Percentiles rank a stretch among this genome's conserved stretches.
Conservation (phyloP, 2,797 vertebrate species). For the Hydrocynus forskahlii region DNA sequence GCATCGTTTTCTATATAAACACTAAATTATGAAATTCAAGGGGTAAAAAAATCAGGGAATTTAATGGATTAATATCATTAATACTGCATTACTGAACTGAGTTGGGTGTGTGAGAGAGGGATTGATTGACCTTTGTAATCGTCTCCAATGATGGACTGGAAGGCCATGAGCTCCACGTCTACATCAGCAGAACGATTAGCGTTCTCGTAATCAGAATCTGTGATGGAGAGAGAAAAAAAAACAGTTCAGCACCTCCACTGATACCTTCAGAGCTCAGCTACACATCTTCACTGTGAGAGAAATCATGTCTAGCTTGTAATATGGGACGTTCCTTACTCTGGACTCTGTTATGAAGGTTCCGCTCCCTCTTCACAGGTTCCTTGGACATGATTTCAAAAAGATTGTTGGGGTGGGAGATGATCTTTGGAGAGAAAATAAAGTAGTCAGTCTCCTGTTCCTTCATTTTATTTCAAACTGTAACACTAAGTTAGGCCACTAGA, state of each 20-base stretch:
- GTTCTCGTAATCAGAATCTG: slow-evolving; percentile 80
- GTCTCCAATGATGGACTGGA: slow-evolving; percentile 79
- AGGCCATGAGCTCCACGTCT: slow-evolving; percentile 81
- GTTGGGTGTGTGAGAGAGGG: too few species aligned
- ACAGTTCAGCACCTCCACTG: neutral
- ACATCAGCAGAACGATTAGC: slow-evolving; percentile 76
- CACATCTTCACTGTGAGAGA: neutral
- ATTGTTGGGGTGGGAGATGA: slow-evolving; percentile 82
- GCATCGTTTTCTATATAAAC: too few species aligned
- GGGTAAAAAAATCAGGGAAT: too few species aligned
- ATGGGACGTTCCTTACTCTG: slow-evolving; percentile 75
- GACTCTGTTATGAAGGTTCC: slow-evolving; percentile 80
- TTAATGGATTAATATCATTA: too few species aligned
- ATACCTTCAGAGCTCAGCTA: neutral
- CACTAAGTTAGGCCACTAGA: too few species aligned
- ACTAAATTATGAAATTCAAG: too few species aligned
- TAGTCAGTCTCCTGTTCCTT: neutral
- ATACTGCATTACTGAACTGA: too few species aligned
- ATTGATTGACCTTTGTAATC: slow-evolving; percentile 77
- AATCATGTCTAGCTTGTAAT: slow-evolving; percentile 17
- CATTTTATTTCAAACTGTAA: too few species aligned
- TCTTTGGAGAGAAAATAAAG: slow-evolving; percentile 59
- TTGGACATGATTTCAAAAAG: slow-evolving; percentile 83
- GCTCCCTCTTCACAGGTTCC: slow-evolving; percentile 79
- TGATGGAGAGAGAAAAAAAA: slow-evolving; percentile 16